A percentile compares a stretch with the other conserved stretches of the same genome.
These are phyloP conservation scores for Subacronicta megacephala DNA, from an alignment of 2,888 invertebrate species.

Conservation along the genomic window DNA sequence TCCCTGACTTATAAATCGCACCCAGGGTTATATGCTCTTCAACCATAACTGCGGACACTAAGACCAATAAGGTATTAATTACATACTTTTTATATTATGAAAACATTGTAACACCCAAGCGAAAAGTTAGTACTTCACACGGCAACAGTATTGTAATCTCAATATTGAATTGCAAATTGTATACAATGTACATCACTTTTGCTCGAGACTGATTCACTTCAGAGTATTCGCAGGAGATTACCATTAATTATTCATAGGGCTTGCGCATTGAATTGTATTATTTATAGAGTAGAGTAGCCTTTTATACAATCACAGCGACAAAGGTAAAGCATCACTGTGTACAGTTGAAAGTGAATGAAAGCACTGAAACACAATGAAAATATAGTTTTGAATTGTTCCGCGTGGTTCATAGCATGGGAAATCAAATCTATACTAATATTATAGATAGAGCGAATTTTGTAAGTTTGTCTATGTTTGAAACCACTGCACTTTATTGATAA, in stretches of 20 bases:
- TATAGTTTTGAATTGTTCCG: not conserved
- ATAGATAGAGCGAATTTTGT: no score
- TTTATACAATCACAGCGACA: constrained; percentile 13
- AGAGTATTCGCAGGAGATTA: constrained; percentile 11
- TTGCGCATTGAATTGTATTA: constrained; percentile 38
- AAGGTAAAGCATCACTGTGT: not conserved
- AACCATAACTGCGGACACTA: no score
- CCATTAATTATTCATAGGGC: constrained; percentile 32
- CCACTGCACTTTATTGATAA: no score
- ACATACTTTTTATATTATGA: no score
- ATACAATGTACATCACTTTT: not conserved
- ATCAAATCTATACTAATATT: no score
- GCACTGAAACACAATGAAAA: no score
- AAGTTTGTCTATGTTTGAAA: no score
- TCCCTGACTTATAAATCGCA: no score
- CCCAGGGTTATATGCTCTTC: no score
- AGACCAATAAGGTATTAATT: no score
- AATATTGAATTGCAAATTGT: not conserved
- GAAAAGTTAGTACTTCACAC: no score
- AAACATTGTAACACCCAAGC: no score
- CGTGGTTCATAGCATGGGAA: not conserved
- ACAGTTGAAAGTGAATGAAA: not conserved
- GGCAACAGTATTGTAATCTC: not conserved
- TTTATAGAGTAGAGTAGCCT: constrained; percentile 19
- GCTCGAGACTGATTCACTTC: not conserved